phyloP scores from a whole-genome alignment of 2,113 vertebrate genomes.

The Catharus minimus region DNA sequence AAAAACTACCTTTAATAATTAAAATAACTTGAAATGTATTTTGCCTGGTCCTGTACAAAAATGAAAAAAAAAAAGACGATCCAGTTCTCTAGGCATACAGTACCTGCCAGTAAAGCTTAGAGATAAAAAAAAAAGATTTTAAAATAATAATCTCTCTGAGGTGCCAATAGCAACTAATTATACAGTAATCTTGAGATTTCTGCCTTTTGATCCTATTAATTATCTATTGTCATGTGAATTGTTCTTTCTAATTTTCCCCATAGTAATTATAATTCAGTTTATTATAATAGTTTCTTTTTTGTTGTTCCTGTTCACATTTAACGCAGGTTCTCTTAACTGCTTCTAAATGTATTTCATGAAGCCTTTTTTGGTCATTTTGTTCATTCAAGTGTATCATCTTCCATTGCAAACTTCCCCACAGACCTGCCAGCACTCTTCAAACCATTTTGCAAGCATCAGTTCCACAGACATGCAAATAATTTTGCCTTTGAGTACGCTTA shows the following conservation, averaged over 20 bases:
- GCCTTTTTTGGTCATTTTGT: not conserved
- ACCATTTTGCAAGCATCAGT: slow-evolving; percentile 7
- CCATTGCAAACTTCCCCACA: not conserved
- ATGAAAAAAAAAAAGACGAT: not conserved
- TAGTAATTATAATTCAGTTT: not conserved
- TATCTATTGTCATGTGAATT: not conserved
- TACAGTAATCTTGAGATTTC: not conserved
- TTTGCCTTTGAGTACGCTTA: not conserved
- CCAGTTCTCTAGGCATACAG: not conserved
- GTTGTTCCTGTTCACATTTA: not conserved
- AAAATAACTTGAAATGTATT: not conserved
- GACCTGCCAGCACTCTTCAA: not conserved
- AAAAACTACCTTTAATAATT: not conserved
- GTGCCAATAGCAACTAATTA: slow-evolving; percentile 12
- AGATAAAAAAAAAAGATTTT: not conserved
- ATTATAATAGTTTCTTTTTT: not conserved
- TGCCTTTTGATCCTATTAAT: not conserved
- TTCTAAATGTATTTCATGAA: not conserved
- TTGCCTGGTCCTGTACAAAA: not conserved
- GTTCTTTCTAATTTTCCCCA: not conserved
- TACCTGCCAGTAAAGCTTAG: not conserved
- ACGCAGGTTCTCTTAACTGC: not conserved
- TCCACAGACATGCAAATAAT: not conserved
- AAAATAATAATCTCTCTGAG: slow-evolving; percentile 19
- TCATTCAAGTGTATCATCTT: not conserved